These are phyloP conservation scores for Macaria liturata DNA, from an alignment of 2,888 invertebrate genomes.

Conservation along the genomic window DNA sequence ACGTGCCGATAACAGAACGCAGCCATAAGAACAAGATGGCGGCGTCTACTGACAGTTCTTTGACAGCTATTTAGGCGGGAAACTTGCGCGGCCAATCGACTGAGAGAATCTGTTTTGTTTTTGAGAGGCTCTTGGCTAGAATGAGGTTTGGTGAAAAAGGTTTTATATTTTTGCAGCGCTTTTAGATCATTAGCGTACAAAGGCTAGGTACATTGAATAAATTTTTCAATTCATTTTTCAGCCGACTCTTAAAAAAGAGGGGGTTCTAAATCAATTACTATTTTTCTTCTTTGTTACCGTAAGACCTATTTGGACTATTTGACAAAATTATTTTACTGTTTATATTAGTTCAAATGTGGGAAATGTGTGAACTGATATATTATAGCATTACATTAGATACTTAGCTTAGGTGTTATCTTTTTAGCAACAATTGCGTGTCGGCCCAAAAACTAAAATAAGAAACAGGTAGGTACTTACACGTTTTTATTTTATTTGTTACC, in stretches of 20 bases:
- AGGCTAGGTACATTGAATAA: background rate
- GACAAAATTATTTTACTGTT: too few species aligned
- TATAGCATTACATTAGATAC: too few species aligned
- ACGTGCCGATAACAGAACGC: conserved; percentile 65
- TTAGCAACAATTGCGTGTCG: too few species aligned
- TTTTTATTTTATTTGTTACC: too few species aligned
- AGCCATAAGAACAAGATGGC: conserved; percentile 67
- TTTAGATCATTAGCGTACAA: background rate
- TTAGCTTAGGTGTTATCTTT: too few species aligned
- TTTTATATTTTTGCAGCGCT: background rate
- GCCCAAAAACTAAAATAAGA: too few species aligned
- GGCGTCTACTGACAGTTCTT: conserved; percentile 52
- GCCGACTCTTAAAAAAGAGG: too few species aligned
- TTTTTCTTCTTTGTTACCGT: too few species aligned
- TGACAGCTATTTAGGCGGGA: conserved; percentile 71
- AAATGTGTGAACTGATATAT: too few species aligned
- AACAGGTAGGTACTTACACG: too few species aligned
- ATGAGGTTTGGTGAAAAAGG: background rate
- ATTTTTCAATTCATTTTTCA: background rate
- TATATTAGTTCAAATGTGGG: too few species aligned
- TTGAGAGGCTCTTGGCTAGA: conserved; percentile 59
- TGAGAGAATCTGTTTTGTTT: conserved; percentile 32
- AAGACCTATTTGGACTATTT: too few species aligned
- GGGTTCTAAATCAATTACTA: background rate
- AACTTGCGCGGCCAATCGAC: conserved; percentile 39